These are phyloP conservation scores for Gibbula magus DNA, from an alignment of 2,888 invertebrate species.

Conservation along the genomic window DNA sequence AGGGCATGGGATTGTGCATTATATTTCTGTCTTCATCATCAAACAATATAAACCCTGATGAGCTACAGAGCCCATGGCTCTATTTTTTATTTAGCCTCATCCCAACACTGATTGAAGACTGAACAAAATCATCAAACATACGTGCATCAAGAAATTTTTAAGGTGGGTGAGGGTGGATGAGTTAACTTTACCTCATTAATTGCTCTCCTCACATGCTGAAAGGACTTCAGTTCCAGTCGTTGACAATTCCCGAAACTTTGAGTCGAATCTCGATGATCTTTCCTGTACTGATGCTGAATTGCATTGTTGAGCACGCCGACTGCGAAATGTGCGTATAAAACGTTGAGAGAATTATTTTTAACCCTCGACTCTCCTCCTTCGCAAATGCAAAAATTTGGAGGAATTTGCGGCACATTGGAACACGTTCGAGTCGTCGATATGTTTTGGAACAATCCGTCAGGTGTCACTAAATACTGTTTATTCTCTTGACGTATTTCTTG, in stretches of 20 bases:
- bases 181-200: not conserved
- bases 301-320: slow-evolving; percentile 57
- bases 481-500: slow-evolving; percentile 27
- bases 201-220: slow-evolving; percentile 49
- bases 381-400: slow-evolving; percentile 66
- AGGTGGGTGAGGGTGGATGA: no score
- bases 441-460: slow-evolving; percentile 46
- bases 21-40: no score
- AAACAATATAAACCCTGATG: no score
- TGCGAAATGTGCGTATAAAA: slow-evolving; percentile 57
- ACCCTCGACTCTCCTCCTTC: slow-evolving; percentile 48
- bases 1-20: no score
- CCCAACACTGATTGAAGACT: no score
- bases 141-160: no score
- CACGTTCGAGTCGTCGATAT: slow-evolving; percentile 53
- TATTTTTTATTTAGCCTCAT: no score
- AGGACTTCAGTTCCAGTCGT: slow-evolving; percentile 38
- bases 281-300: slow-evolving; percentile 50
- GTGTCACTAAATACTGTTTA: slow-evolving; percentile 43
- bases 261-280: not conserved
- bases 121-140: no score
- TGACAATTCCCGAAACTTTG: slow-evolving; percentile 53
- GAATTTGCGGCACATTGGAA: slow-evolving; percentile 52
- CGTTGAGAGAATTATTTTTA: slow-evolving; percentile 39
- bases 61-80: no score